Base-by-base conservation (phyloP, 2,888 invertebrate species). In the Melipona bicolor region DNA sequence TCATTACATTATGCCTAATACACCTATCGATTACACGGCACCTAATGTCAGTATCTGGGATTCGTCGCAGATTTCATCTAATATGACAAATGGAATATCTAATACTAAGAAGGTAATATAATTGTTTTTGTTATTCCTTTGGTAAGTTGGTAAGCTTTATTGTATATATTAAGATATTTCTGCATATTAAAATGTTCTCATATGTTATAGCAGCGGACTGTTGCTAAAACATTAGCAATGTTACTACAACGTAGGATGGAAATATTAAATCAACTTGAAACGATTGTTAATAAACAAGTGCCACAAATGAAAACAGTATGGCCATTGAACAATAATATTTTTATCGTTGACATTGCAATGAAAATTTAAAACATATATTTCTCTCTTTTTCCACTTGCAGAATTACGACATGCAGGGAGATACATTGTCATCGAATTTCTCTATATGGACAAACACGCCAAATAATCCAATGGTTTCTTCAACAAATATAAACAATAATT, bases 211-310 rank as follows among this genome's bases (percentile, higher is more conserved):
- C 95, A 89, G 91, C 94, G 90, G 91, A 95, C 90, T 85, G 94
- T 90, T 68, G 95, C 95, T 19, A 96, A 96, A 91, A 96, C 95
- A 81, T 93, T 96, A 67, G 96, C 96, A 2, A 95, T 96, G 88
- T 93, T 96, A 73, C 95, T 96, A 81, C 96, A 96, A 89, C 95
- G 96, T 6, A 96, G 95, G 91, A 96, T 96, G 93, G 96, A 96
- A 90, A 96, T 96, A 71, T 94, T 96, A 43, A 95, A 95, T 81
- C 96, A 96, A 83, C 91, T 96, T 68, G 96, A 96, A 89, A 96
- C 96, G 89, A 96, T 96, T 17, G 95, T 96, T 19, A 96, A 95
- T 73, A 92, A 93, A 50, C 86, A 91, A n/a, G 88, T 90, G 50
- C 88, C 92, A 15, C 93, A 93, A 78, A 89, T 93, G 77, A 94